Evolutionary conservation across 64 coral and sea anemone genomes (phyloP).

Genomic region (Stichodactyla mertensii): DNA sequence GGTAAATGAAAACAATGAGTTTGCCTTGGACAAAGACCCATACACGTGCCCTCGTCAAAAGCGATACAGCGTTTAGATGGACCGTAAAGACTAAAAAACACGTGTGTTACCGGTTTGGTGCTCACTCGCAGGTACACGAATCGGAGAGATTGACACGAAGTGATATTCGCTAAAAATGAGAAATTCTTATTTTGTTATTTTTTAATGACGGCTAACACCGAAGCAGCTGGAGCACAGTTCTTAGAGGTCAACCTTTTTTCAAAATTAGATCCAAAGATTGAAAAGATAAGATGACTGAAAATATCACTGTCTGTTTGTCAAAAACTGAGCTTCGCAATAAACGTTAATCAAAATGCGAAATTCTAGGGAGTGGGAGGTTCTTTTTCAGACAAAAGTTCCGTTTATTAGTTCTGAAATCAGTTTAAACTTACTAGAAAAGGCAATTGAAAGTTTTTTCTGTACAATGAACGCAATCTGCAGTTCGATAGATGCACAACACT

Average conservation of each 20-base stretch:
- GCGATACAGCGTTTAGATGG: not conserved
- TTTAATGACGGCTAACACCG: not conserved
- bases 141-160: not conserved
- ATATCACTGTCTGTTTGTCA: not conserved
- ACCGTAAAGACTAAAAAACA: conserved; percentile 6
- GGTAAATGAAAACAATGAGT: conserved; percentile 12
- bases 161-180: not conserved
- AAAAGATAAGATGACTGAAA: not conserved
- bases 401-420: not conserved
- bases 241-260: not conserved
- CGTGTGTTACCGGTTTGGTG: not conserved
- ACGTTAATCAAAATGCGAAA: not conserved
- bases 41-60: conserved; percentile 18
- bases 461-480: not conserved
- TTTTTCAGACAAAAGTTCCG: not conserved
- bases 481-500: not conserved
- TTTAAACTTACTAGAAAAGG: not conserved
- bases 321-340: not conserved
- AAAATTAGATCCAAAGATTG: not conserved
- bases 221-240: not conserved
- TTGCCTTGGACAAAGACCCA: not conserved
- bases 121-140: not conserved
- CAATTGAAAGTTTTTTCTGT: not conserved
- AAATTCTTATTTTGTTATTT: not conserved
- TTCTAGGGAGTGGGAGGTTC: not conserved